These are phyloP conservation scores for Nomada ferruginata DNA, from an alignment of 2,888 invertebrate species.

Conservation along the genomic window DNA sequence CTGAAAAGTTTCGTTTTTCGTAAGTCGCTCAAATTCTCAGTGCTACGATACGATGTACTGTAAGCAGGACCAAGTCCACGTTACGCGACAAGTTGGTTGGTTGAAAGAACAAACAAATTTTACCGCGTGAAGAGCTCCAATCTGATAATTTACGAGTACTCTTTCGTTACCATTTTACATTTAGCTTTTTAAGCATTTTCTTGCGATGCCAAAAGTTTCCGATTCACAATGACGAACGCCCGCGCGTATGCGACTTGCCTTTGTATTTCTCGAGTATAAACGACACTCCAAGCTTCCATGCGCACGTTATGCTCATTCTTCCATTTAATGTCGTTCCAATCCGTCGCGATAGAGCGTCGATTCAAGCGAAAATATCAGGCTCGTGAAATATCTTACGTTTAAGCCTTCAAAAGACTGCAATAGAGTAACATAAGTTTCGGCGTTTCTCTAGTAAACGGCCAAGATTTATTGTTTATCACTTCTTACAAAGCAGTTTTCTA, in stretches of 20 bases:
- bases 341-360: background rate
- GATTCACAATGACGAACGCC: background rate
- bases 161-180: background rate
- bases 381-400: background rate
- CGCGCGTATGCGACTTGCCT: background rate
- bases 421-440: conserved; percentile 1
- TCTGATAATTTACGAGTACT: background rate
- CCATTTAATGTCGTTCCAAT: conserved; percentile 33
- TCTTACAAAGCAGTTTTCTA: conserved; percentile 4
- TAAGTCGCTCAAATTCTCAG: conserved; percentile 46
- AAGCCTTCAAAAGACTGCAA: conserved; percentile 34
- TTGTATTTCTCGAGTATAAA: background rate
- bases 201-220: background rate
- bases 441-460: conserved; percentile 5
- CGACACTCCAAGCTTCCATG: conserved; percentile 42
- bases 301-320: conserved; percentile 31
- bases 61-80: conserved; percentile 3
- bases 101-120: background rate
- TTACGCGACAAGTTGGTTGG: background rate
- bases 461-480: conserved; percentile 10
- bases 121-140: background rate
- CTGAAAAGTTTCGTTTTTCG: conserved; percentile 29
- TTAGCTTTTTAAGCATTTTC: background rate
- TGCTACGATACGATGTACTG: conserved; percentile 2
- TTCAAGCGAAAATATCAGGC: background rate